Conservation (phyloP, 2,797 vertebrate genomes). For the Peromyscus eremicus region DNA sequence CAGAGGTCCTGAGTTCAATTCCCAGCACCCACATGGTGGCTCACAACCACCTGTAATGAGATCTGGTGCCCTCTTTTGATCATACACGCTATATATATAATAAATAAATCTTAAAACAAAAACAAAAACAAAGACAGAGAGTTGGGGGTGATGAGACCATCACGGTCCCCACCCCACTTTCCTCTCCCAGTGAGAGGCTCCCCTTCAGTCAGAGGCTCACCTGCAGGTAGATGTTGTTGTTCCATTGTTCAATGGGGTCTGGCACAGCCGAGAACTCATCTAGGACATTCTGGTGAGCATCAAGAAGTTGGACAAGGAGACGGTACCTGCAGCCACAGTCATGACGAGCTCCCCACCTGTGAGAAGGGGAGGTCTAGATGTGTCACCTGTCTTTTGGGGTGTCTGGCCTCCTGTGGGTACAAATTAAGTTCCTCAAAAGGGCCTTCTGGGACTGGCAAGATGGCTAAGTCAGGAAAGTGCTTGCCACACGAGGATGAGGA, state of each 20-base stretch:
- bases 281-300: neutral
- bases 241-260: conserved; percentile 53
- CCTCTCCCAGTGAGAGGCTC: neutral
- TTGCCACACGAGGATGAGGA: neutral
- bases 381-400: neutral
- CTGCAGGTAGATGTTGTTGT: conserved; percentile 55
- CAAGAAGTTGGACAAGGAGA: conserved; percentile 68
- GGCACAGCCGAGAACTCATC: conserved; percentile 39
- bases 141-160: neutral
- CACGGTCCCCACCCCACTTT: no score
- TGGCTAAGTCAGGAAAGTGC: neutral
- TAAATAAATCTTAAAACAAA: no score
- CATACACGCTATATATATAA: no score
- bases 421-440: neutral
- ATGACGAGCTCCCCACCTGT: conserved; percentile 61
- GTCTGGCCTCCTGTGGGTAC: neutral
- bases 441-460: neutral
- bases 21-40: no score
- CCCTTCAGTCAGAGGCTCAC: conserved; percentile 19
- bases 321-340: conserved; percentile 65
- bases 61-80: no score
- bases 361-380: neutral
- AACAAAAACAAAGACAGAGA: neutral
- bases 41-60: no score
- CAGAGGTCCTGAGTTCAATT: no score